A percentile compares a stretch with the other conserved stretches of the same genome.
These are phyloP conservation scores for Dasypus novemcinctus DNA, from an alignment of 2,113 vertebrate genomes.

Conservation along the genomic window DNA sequence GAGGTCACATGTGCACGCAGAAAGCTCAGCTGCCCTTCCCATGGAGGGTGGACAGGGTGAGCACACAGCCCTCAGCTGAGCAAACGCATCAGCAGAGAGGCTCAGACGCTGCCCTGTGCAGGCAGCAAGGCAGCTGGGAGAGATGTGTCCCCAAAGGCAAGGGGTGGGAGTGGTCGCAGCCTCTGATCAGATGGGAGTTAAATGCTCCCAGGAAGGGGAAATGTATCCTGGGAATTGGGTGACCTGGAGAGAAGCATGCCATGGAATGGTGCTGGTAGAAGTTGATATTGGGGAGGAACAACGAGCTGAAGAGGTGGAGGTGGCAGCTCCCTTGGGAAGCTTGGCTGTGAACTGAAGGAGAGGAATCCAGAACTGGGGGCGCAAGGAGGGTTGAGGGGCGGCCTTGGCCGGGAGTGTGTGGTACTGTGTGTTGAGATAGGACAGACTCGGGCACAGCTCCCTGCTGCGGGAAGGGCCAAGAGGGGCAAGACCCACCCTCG, in stretches of 20 bases:
- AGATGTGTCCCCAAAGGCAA: background rate
- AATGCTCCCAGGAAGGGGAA: background rate
- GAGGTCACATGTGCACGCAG: background rate
- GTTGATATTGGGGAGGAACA: background rate
- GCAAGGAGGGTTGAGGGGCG: rapidly evolving
- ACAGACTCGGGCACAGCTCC: background rate
- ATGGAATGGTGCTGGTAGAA: background rate
- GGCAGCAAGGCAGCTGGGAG: background rate
- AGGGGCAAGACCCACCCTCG: too few relatives aligned
- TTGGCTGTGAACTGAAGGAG: background rate
- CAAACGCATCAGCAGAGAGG: background rate
- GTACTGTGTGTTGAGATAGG: background rate
- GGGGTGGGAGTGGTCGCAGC: too few relatives aligned
- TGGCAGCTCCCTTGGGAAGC: background rate
- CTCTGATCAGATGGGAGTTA: background rate
- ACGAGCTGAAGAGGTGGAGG: background rate
- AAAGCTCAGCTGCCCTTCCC: background rate
- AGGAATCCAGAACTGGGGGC: background rate
- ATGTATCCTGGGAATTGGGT: background rate
- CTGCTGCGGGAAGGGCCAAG: background rate
- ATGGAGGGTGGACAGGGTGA: background rate
- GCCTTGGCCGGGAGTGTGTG: background rate
- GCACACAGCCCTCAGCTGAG: background rate
- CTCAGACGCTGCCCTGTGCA: background rate
- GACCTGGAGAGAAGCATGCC: background rate